Percentiles rank a stretch among this genome's conserved stretches.
Evolutionary conservation across 1,140 invertebrate species (phyloP).

Genomic region (Polypedilum pembai): DNA sequence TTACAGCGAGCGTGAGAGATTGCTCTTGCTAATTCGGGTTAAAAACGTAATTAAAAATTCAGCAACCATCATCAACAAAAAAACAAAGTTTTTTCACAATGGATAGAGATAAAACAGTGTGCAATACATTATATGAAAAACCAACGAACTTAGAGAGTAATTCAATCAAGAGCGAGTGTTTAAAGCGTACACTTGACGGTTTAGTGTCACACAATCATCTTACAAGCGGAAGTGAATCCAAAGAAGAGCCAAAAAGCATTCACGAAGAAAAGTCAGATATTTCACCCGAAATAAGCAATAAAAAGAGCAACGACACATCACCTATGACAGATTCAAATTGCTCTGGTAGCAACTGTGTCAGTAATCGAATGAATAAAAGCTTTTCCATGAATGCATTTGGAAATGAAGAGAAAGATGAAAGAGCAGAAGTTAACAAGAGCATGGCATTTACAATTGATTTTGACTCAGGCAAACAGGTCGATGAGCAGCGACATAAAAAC

Average conservation of each 20-base stretch:
- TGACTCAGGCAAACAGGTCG: slow-evolving; percentile 52
- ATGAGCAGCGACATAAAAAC: slow-evolving; percentile 53
- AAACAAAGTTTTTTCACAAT: background rate
- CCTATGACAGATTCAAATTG: slow-evolving; percentile 1
- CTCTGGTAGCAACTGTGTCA: background rate
- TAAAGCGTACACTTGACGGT: background rate
- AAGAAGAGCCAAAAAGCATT: background rate
- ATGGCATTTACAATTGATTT: slow-evolving; percentile 63
- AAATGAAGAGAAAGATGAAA: slow-evolving; percentile 31
- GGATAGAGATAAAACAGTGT: slow-evolving; percentile 21
- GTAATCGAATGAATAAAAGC: background rate
- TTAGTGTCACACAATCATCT: background rate
- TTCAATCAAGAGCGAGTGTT: slow-evolving; percentile 7
- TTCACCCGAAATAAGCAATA: slow-evolving; percentile 14
- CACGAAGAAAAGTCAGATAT: slow-evolving; percentile 8
- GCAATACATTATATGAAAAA: slow-evolving; percentile 22
- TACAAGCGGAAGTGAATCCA: background rate
- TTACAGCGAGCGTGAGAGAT: background rate
- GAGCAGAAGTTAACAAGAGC: slow-evolving; percentile 34
- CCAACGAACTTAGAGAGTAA: slow-evolving; percentile 27
- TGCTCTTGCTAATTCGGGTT: background rate
- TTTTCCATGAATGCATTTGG: background rate
- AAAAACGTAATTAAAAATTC: no score
- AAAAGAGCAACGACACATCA: slow-evolving; percentile 16
- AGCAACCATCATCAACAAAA: no score